Conservation (phyloP, 2,113 vertebrate species). For the Meleagris gallopavo region DNA sequence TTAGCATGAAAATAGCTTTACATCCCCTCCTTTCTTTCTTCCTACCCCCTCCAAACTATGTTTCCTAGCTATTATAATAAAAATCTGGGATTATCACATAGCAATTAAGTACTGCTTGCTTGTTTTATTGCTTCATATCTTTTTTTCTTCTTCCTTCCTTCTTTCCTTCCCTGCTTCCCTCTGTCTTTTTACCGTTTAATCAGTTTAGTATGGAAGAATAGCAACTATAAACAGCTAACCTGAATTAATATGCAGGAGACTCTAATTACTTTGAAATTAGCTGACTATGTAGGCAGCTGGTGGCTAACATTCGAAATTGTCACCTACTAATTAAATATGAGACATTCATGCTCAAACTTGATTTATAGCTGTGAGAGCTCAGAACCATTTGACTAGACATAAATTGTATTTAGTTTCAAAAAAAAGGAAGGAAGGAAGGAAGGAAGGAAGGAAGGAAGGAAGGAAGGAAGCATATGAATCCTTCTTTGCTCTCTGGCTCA, state of each 20-base stretch:
- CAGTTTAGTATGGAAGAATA: neutral
- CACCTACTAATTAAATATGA: neutral
- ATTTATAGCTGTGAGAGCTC: neutral
- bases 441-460: no score
- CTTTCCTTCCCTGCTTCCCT: neutral
- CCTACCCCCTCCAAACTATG: accelerated
- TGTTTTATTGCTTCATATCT: neutral
- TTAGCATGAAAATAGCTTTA: neutral
- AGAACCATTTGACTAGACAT: neutral
- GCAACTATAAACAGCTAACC: neutral
- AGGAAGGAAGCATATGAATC: no score
- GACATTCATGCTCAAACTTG: neutral
- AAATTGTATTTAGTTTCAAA: neutral
- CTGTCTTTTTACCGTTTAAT: neutral
- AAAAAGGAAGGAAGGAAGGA: no score
- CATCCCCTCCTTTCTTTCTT: no score
- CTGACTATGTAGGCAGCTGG: neutral
- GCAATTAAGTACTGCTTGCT: neutral
- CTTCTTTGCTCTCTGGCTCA: no score
- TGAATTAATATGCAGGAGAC: neutral
- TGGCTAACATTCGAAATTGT: neutral
- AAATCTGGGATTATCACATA: neutral
- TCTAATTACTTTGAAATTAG: neutral
- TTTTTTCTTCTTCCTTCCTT: neutral
- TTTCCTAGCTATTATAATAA: neutral